phyloP scores from a whole-genome alignment of 2,888 invertebrate species.

The Drosophila kuntzei region DNA sequence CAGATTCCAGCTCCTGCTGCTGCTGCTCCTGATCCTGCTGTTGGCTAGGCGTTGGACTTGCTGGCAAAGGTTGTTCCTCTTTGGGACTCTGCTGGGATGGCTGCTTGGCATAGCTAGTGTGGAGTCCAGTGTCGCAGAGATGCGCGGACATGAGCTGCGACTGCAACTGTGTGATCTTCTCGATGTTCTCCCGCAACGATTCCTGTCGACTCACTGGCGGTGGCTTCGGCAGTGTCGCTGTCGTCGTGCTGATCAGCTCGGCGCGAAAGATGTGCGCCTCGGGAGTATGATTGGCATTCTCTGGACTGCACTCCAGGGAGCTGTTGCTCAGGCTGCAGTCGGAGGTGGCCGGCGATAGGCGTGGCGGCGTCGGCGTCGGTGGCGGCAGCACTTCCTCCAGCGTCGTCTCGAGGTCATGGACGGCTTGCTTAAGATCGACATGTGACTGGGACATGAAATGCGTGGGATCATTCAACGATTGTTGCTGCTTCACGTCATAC shows the following conservation, averaged over 20 bases:
- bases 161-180: slow-evolving; percentile 85
- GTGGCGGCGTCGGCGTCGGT: slow-evolving; percentile 45
- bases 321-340: slow-evolving; percentile 83
- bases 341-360: slow-evolving; percentile 84
- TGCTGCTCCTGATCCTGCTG: slow-evolving; percentile 8
- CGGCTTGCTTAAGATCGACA: slow-evolving; percentile 84
- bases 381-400: slow-evolving; percentile 76
- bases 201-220: slow-evolving; percentile 82
- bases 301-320: slow-evolving; percentile 70
- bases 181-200: slow-evolving; percentile 85
- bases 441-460: slow-evolving; percentile 85
- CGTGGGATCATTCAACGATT: slow-evolving; percentile 73
- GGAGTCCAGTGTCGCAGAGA: slow-evolving; percentile 74
- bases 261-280: slow-evolving; percentile 83
- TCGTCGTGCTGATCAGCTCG: slow-evolving; percentile 83
- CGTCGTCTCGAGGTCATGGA: slow-evolving; percentile 83
- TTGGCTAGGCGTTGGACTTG: slow-evolving; percentile 30
- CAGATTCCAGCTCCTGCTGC: slow-evolving; percentile 19
- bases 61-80: slow-evolving; percentile 11
- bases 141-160: slow-evolving; percentile 85
- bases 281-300: slow-evolving; percentile 42
- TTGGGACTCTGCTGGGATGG: slow-evolving; percentile 1
- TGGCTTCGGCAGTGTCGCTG: slow-evolving; percentile 66
- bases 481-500: slow-evolving; percentile 78
- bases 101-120: slow-evolving; percentile 53